phyloP scores from a whole-genome alignment of 1,140 invertebrate genomes.

The Diabrotica virgifera region DNA sequence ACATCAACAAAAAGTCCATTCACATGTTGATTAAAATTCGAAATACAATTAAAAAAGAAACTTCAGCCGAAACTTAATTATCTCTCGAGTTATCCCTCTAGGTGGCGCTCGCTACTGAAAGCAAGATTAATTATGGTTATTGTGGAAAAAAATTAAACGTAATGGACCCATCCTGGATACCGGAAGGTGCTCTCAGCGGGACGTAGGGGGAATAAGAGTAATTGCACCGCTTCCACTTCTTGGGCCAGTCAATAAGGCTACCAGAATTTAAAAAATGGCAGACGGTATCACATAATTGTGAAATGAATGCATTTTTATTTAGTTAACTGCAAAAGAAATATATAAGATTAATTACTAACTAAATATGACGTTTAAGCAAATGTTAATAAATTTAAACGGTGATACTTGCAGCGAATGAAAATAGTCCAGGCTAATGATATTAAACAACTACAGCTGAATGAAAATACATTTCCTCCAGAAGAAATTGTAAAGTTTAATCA shows the following conservation, averaged over 20 bases:
- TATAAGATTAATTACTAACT: too few relatives aligned
- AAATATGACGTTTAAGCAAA: too few relatives aligned
- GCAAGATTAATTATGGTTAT: slow-evolving; percentile 3
- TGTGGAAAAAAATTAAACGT: slow-evolving; percentile 1
- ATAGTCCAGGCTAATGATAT: too few relatives aligned
- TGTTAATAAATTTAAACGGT: too few relatives aligned
- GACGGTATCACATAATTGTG: too few relatives aligned
- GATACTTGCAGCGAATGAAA: too few relatives aligned
- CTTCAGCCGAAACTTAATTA: background rate
- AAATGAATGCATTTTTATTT: too few relatives aligned
- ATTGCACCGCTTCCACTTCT: background rate
- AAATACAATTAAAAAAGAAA: slow-evolving; percentile 3
- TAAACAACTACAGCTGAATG: too few relatives aligned
- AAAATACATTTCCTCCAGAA: too few relatives aligned
- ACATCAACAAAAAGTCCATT: background rate
- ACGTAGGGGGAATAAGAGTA: background rate
- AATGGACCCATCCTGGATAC: background rate
- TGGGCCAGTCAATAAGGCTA: background rate
- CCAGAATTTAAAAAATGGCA: too few relatives aligned
- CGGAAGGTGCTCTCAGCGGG: background rate
- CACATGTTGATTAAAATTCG: background rate
- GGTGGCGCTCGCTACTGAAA: slow-evolving; percentile 1
- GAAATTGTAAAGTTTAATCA: too few relatives aligned
- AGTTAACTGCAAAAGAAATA: too few relatives aligned
- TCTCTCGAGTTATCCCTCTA: background rate